Evolutionary conservation across 2,113 vertebrate genomes (phyloP).

Genomic region (Sigmodon hispidus): DNA sequence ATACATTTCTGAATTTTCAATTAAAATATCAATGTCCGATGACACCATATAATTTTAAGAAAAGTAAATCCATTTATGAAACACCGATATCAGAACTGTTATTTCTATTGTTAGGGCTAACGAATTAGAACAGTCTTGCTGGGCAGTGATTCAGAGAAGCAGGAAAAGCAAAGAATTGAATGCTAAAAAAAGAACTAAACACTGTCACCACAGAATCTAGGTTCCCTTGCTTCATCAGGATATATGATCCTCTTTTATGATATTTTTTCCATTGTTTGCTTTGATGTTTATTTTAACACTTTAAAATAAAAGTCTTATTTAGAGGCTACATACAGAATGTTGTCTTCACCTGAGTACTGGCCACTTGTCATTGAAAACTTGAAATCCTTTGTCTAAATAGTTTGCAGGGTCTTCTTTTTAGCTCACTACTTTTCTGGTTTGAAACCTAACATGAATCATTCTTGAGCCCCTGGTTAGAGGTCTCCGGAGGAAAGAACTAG

Average conservation of each 20-base stretch:
- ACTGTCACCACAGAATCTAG: neutral
- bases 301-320: conserved; percentile 8
- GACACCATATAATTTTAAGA: conserved; percentile 6
- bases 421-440: neutral
- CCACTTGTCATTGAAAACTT: neutral
- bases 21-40: conserved; percentile 11
- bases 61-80: conserved; percentile 53
- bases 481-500: conserved; percentile 68
- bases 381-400: neutral
- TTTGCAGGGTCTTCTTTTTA: neutral
- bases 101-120: conserved; percentile 53
- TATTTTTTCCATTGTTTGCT: neutral
- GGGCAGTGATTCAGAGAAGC: conserved; percentile 52
- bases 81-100: conserved; percentile 6
- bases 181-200: conserved; percentile 48
- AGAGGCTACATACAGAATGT: neutral
- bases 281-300: conserved; percentile 63
- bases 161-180: conserved; percentile 35
- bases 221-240: neutral
- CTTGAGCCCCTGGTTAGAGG: conserved; percentile 80
- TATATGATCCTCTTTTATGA: neutral
- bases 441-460: conserved; percentile 71
- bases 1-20: conserved; percentile 34
- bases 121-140: conserved; percentile 66
- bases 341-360: neutral